Base-by-base conservation (phyloP, 1,140 invertebrate genomes). In the Zaprionus tsacasi region DNA sequence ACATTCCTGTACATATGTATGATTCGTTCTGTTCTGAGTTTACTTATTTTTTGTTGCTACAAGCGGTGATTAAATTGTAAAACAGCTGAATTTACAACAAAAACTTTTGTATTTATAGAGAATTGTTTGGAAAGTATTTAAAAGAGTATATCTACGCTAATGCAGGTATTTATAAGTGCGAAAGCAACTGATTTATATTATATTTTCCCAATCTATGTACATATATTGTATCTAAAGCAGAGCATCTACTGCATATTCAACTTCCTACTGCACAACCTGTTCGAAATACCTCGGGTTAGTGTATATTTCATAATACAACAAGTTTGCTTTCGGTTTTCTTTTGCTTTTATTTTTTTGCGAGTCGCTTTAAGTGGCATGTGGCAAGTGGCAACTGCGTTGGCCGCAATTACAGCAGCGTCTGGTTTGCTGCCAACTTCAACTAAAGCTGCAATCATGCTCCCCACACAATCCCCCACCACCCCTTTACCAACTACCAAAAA, bases 321-420 rank as follows among this genome's bases (percentile, higher is more conserved):
- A 63, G 54, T 72, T 76, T 45, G 50, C 50, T 60, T 48, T 60
- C 50, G 27, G 17, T 50, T 67, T 67, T 59, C 11, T 35, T 66
- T 70, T 64, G 17, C 36, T 55, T 56, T 63, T n/a, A n/a, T n/a
- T 57, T 36, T 63, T 57, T 21, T 21, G 21, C 30, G 11, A 52
- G 33, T 33, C 25, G 70, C 59, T 65, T 74, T 56, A 63, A 80
- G 70, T 78, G 75, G 43, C 33, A 21, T 54, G 55, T 68, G 55
- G 67, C 58, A 71, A 68, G 65, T 61, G 64, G 54, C 52, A 21
- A 63, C 50, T 48, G 56, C 33, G 64, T 50, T 57, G 64, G 65
- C 74, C 55, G 59, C 75, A 79, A 78, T 74, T 79, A 79, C 56
- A 65, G 65, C 33, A 65, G 70, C 33, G 76, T 75, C 78, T 81